These are phyloP conservation scores for Tragopan temminckii DNA, from an alignment of 2,797 vertebrate genomes.

Conservation along the genomic window DNA sequence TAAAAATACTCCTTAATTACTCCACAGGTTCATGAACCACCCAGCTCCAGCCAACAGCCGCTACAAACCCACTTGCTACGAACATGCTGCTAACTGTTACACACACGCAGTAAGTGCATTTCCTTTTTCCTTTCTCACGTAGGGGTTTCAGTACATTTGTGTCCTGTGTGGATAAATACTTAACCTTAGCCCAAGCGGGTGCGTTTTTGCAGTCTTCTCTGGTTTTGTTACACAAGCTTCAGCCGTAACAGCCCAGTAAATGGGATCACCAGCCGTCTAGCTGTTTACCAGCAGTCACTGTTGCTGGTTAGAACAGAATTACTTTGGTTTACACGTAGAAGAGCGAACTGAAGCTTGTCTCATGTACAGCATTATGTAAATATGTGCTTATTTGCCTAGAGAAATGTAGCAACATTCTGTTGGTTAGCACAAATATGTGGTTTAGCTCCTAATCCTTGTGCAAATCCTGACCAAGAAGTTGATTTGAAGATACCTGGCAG, in stretches of 20 bases:
- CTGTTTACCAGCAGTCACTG: not conserved
- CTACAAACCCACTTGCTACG: constrained; percentile 97
- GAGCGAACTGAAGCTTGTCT: not conserved
- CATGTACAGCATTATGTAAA: constrained; percentile 33
- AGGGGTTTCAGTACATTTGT: not conserved
- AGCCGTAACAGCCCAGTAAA: not conserved
- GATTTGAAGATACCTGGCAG: constrained; percentile 57
- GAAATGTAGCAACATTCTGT: constrained; percentile 43
- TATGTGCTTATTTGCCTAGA: not conserved
- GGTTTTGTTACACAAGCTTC: not conserved
- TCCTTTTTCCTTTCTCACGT: too few species aligned
- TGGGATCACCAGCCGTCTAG: too few species aligned
- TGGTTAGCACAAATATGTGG: constrained; percentile 6
- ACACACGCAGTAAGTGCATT: constrained; percentile 92
- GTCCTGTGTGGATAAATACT: not conserved
- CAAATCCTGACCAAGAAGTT: constrained; percentile 37
- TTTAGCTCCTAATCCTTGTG: constrained; percentile 60
- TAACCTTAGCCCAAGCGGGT: not conserved
- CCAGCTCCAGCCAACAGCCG: constrained; percentile 94
- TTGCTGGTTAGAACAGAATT: not conserved
- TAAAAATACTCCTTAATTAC: constrained; percentile 42
- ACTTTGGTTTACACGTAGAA: not conserved
- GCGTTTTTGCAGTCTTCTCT: not conserved
- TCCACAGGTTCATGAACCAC: constrained; percentile 96
- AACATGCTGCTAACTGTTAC: constrained; percentile 99